Evolutionary conservation across 30 jellyfish, hydroid and myxozoan genomes (phyloP), one percentile per base, ranked within the genome.

Genomic region (Hydractinia symbiolongicarpus): DNA sequence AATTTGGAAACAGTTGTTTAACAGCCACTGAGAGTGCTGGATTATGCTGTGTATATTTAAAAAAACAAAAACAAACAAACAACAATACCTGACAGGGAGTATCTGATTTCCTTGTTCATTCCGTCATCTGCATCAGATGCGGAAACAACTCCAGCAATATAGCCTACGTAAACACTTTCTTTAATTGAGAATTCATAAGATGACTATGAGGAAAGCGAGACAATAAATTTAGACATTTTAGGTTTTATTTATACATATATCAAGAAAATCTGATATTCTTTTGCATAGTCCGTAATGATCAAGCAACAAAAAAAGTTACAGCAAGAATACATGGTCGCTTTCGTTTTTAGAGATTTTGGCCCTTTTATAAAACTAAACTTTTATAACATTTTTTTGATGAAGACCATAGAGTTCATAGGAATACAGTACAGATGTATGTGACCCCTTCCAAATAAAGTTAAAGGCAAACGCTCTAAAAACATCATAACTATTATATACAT

Each of bases 51-150:
- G 44, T 30, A 30, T 2, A 30, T 30, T 30, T 30, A 30, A 30
- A 30, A 30, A 30, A 30, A 30, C 44, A 30, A 30, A 30, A 30
- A 30, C 44, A 30, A 30, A 30, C 44, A 30, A 30, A 30, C 1
- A 30, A 30, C 44, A 30, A n/a, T 64, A 64, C 74, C 74, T 13
- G 40, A 0, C 4, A 79, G 6, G 11, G 80, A 66, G 66, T 79
- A 79, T 44, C 67, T 4, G 30, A 79, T 66, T 8, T 52, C 66
- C 53, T 79, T 79, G 44, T 79, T 79, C 20, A 11, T 15, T 10
- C 87, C 87, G 5, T 79, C 87, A 61, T 79, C 87, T 11, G 60
- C 66, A 44, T 79, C 87, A 11, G 54, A 50, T 7, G 87, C 87
- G 17, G 30, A 21, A 15, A 79, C 83, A 9, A 68, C 50, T 5